Conservation (phyloP, 2,113 vertebrate genomes). For the Pygathrix nemaeus region DNA sequence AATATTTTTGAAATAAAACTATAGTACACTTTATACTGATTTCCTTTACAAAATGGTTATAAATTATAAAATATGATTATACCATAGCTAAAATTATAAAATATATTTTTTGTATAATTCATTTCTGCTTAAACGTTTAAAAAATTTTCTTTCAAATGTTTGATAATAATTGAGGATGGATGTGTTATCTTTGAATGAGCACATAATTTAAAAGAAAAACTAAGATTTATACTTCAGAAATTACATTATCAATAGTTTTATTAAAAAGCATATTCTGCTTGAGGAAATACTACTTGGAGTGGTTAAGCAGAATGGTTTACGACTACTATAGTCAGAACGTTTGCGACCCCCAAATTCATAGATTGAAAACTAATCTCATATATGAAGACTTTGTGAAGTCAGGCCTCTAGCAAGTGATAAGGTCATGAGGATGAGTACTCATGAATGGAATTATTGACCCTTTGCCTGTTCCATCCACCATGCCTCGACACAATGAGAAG, state of each 20-base stretch:
- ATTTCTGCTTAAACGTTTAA: constrained; percentile 10
- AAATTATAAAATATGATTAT: neutral
- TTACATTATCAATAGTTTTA: constrained; percentile 8
- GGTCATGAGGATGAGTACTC: neutral
- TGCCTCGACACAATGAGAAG: neutral
- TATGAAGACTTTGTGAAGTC: neutral
- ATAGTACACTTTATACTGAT: neutral
- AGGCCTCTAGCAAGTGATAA: neutral
- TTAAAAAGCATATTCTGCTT: neutral
- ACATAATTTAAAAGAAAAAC: neutral
- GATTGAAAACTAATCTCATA: neutral
- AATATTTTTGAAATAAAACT: neutral
- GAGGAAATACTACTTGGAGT: neutral
- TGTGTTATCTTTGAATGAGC: neutral
- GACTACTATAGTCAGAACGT: neutral
- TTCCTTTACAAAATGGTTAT: neutral
- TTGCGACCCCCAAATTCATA: neutral
- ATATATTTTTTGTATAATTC: neutral
- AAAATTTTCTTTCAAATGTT: neutral
- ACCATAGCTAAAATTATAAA: neutral
- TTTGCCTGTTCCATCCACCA: neutral
- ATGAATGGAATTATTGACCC: neutral
- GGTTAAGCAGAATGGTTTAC: neutral
- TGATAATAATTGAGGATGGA: neutral
- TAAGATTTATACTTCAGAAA: neutral